Base-by-base conservation (phyloP, 2,888 invertebrate genomes). In the Beris chalybata region DNA sequence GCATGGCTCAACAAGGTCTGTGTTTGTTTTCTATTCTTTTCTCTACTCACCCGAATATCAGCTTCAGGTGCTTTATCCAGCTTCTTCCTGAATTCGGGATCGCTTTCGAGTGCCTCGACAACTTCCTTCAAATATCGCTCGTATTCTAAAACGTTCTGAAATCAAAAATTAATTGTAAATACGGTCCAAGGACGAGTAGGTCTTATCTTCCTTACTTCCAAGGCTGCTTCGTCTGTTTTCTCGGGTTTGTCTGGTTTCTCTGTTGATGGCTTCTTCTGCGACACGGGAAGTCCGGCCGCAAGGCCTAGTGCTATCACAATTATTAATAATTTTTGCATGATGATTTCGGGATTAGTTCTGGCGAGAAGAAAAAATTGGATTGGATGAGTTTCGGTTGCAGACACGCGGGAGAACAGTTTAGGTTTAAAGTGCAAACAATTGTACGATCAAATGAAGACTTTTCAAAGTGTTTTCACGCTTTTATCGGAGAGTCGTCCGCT, bases 71-170 rank as follows among this genome's bases (percentile, higher is more conserved):
- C 93, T 71, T 89, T 89, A 76, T 93, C 90, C 52, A 95, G 78
- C 74, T 92, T 91, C 68, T 88, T 85, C 45, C 89, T 85, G 75
- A 95, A 95, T 7, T 89, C 88, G 1, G 89, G 87, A 82, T 97
- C 97, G 71, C 90, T 91, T 82, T 97, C 97, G 31, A 97, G 79
- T 0, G 91, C 89, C 74, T 91, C 88, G 0, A 97, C 93, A 0
- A 97, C 93, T 81, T 97, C 94, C 71, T 89, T 88, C 52, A 97
- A 81, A 77, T 97, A 97, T 52, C 92, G 83, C 71, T 93, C 90
- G 81, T 97, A 97, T 64, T 80, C 80, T 53, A 80, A 69, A 9
- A 74, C 74, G 12, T 30, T 38, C 71, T 72, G 29, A 4, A 54
- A 68, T 22, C 53, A 13, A 30, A 53, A 22, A 30, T 53, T n/a